Evolutionary conservation across 2,888 invertebrate genomes (phyloP), one percentile per base, ranked within the genome.

Genomic region (Volucella inanis): DNA sequence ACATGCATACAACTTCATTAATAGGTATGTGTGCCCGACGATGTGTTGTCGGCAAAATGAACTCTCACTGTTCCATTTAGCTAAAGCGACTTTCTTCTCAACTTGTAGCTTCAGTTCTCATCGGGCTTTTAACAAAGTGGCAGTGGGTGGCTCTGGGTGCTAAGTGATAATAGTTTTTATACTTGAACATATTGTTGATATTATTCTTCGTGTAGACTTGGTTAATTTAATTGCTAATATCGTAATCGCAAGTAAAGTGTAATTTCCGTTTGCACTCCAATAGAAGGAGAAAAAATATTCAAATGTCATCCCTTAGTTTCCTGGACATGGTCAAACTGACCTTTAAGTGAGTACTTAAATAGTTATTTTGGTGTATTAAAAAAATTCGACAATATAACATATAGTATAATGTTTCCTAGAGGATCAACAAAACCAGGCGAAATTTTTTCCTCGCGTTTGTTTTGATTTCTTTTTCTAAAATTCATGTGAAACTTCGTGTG

Each of bases 271-370:
- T 31, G 6, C 6, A n/a, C 31, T 31, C 2, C 31, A 31, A 31
- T 6, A 31, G 6, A 31, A 6, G 31, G 6, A 6, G 31, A 6
- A 31, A 31, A 31, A 18, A 45, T 45, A 18, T 14, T 38, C 2
- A n/a, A n/a, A 82, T 82, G 82, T 15, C 55, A n/a, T 9, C 72
- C 9, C 43, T 82, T 1, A 55, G 82, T 68, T 78, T 82, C 43
- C 59, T 82, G 59, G 65, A 82, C 14, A 72, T 72, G 43, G 43
- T 72, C 8, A 78, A 67, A 75, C 38, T 78, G 67, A 78, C 78
- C 71, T 82, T 67, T 22, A 82, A 55, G 82, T 82, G 49, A 82
- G 82, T 72, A 18, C 14, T 0, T 0, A 15, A 11, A 9, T 4
- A 39, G 18, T 12, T 4, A 43, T 8, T 1, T 3, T 31, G 0